Base-by-base conservation (phyloP, 2,797 vertebrate genomes). In the Sebastes trivittatus region DNA sequence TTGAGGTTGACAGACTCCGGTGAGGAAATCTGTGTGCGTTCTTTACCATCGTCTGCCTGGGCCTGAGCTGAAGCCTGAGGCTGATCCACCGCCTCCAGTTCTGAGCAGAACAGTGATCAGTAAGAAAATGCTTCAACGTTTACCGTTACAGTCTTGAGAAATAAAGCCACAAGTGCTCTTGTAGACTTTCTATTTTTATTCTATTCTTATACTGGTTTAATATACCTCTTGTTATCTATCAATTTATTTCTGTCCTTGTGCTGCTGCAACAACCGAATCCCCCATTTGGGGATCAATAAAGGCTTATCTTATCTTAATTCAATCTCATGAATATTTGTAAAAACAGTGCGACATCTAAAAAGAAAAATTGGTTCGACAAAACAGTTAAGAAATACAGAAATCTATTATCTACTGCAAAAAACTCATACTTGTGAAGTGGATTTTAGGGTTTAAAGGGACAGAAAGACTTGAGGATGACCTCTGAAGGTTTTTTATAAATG, bases 1-100 rank as follows among this genome's bases (percentile, higher is more conserved):
- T 60, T 93, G 55, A 97, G 94, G 88, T 95, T 94, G 91, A 97
- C 89, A 7, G 97, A 95, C 79, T 97, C 95, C 38, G 97, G 62
- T 3, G 76, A 92, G 18, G 95, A 93, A 42, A 98, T 95, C 82
- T 97, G 96, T 63, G 96, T 96, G 94, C 96, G 97, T 10, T 96
- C 97, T 66, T 94, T 92, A 70, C 87, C 92, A 68, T 95, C 93
- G 42, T 89, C 95, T 5, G 81, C 16, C 49, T 82, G 78, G 27
- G 63, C 34, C 38, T 61, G 77, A 70, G 46, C 58, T 22, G 88
- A 72, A 20, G 78, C 68, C 81, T 95, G 95, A 18, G 92, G 89
- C 0, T 82, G 90, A 63, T 87, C 94, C 59, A 93, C 93, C 2
- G 88, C 64, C 59, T 95, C 95, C 62, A 93, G 34, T 36, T 92